These are phyloP conservation scores for Drosophila lacicola DNA, from an alignment of 2,888 invertebrate genomes.

Conservation along the genomic window DNA sequence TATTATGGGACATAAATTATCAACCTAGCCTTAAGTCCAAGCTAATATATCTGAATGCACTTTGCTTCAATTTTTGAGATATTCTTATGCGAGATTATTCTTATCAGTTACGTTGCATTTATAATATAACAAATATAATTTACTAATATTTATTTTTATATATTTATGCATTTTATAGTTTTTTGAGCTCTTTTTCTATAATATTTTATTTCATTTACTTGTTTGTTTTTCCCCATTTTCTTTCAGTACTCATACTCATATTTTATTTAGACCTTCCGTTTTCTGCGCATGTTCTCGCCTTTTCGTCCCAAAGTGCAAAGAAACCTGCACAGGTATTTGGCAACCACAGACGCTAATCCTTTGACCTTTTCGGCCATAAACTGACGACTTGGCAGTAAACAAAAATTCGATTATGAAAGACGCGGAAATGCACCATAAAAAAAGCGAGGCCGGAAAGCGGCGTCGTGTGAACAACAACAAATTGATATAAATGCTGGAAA, in stretches of 20 bases:
- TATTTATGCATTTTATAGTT: no score
- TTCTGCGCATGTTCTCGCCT: background rate
- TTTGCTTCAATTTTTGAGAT: no score
- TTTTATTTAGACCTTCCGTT: background rate
- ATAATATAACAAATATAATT: no score
- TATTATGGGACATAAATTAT: no score
- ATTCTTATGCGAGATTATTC: no score
- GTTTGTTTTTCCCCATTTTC: no score
- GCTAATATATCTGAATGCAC: no score
- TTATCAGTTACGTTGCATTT: no score
- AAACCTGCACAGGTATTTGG: constrained; percentile 39
- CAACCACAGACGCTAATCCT: constrained; percentile 48
- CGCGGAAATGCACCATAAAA: constrained; percentile 34
- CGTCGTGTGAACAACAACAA: constrained; percentile 57
- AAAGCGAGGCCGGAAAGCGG: constrained; percentile 26
- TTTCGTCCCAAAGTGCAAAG: constrained; percentile 9
- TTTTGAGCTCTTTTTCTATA: no score
- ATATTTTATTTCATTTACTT: no score
- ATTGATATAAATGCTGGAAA: constrained; percentile 52
- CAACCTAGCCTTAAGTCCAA: no score
- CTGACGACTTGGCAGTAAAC: constrained; percentile 39
- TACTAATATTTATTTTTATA: no score
- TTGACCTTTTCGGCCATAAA: constrained; percentile 42
- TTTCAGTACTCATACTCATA: background rate
- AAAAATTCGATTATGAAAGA: constrained; percentile 66